Conservation (phyloP, 2,113 vertebrate species). For the Austrofundulus limnaeus region DNA sequence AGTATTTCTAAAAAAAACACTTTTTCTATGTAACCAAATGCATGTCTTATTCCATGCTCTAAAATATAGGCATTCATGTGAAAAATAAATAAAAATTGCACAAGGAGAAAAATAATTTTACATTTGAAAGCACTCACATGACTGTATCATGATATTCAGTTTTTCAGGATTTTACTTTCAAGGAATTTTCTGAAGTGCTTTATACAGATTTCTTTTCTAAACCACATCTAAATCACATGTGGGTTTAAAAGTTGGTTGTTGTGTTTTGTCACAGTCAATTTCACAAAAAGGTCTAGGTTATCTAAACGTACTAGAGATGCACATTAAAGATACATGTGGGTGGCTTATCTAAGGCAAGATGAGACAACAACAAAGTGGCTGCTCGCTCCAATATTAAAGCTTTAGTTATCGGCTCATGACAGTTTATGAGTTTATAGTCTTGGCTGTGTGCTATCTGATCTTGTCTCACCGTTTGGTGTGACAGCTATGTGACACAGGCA, state of each 20-base stretch:
- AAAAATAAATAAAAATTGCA: no score
- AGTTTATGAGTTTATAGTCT: constrained; percentile 60
- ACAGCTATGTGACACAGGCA: constrained; percentile 47
- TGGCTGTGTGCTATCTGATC: constrained; percentile 29
- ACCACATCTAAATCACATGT: no score
- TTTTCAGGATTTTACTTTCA: no score
- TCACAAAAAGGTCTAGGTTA: constrained; percentile 15
- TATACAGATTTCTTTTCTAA: no score
- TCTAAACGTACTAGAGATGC: background rate
- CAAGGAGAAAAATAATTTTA: no score
- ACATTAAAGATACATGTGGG: background rate
- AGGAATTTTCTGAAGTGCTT: no score
- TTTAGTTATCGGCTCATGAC: constrained; percentile 18
- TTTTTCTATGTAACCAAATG: background rate
- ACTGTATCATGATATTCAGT: no score
- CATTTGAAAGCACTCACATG: no score
- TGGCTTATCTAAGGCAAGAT: constrained; percentile 6
- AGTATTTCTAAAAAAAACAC: no score
- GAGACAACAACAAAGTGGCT: constrained; percentile 4
- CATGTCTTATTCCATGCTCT: background rate
- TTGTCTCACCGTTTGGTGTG: constrained; percentile 21
- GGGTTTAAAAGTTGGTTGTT: background rate
- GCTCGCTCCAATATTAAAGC: constrained; percentile 2
- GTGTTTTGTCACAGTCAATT: constrained; percentile 13
- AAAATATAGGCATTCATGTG: no score